These are phyloP conservation scores for Amniataba percoides DNA, from an alignment of 2,797 vertebrate genomes.

Conservation along the genomic window DNA sequence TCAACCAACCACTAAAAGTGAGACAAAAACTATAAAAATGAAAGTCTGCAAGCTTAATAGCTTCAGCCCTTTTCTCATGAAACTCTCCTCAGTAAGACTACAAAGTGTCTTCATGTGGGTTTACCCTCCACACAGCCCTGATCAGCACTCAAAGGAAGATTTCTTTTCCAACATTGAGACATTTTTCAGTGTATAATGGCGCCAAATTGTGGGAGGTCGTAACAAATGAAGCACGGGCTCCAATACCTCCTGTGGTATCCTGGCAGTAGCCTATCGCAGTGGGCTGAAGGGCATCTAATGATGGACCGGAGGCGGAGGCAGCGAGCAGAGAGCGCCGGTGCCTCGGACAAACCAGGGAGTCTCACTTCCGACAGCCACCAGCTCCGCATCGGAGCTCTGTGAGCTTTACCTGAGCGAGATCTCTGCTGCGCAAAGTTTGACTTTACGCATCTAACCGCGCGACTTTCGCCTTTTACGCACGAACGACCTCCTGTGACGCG, in stretches of 20 bases:
- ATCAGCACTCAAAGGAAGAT: constrained; percentile 31
- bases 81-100: not conserved
- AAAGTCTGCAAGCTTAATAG: not conserved
- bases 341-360: constrained; percentile 71
- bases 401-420: constrained; percentile 16
- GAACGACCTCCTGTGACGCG: not conserved
- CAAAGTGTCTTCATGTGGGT: constrained; percentile 3
- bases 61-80: not conserved
- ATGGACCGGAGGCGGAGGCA: constrained; percentile 79
- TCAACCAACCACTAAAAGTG: not conserved
- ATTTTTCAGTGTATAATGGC: constrained; percentile 50
- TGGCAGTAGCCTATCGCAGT: constrained; percentile 80
- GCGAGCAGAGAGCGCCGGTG: constrained; percentile 66
- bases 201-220: constrained; percentile 77
- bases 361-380: constrained; percentile 59
- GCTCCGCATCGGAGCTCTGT: constrained; percentile 39
- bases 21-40: constrained; percentile 7
- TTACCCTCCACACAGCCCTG: constrained; percentile 14
- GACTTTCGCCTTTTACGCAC: constrained; percentile 14
- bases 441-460: constrained; percentile 34
- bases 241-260: constrained; percentile 73
- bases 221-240: constrained; percentile 62
- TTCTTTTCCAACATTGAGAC: constrained; percentile 44
- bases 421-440: constrained; percentile 54
- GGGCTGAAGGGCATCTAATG: constrained; percentile 68